Percentiles rank a stretch among this genome's conserved stretches.
phyloP scores from a whole-genome alignment of 2,888 invertebrate species.

The Caradrina clavipalpis region DNA sequence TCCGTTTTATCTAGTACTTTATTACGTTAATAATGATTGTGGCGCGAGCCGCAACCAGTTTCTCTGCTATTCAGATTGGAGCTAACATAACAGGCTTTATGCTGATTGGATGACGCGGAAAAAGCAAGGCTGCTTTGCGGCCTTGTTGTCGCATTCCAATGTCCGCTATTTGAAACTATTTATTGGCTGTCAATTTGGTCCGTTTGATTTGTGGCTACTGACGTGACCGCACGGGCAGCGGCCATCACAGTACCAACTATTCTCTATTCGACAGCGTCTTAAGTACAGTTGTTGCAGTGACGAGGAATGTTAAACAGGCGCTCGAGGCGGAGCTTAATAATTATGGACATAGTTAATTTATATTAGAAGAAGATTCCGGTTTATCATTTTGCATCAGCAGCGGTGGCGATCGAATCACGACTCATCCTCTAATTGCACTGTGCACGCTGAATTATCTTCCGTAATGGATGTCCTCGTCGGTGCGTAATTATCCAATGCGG shows the following conservation, averaged over 20 bases:
- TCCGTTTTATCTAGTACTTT: constrained; percentile 89
- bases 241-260: constrained; percentile 56
- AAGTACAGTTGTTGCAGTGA: constrained; percentile 67
- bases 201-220: constrained; percentile 74
- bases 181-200: constrained; percentile 80
- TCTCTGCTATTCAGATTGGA: constrained; percentile 82
- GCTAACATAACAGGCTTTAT: constrained; percentile 81
- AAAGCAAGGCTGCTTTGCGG: constrained; percentile 86
- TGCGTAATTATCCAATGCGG: constrained; percentile 85
- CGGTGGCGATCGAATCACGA: constrained; percentile 77
- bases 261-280: constrained; percentile 65
- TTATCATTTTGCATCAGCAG: constrained; percentile 72
- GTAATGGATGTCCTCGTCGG: constrained; percentile 86
- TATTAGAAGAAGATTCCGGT: constrained; percentile 69
- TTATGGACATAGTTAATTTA: constrained; percentile 76
- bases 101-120: constrained; percentile 88
- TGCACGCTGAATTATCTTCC: constrained; percentile 82
- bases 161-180: constrained; percentile 81
- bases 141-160: constrained; percentile 87
- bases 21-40: constrained; percentile 88
- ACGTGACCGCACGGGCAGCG: constrained; percentile 50
- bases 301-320: constrained; percentile 75
- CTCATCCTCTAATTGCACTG: constrained; percentile 83
- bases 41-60: constrained; percentile 88
- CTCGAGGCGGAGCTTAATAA: constrained; percentile 73